These are phyloP conservation scores for Tenebrio molitor DNA, from an alignment of 1,140 invertebrate species.

Conservation along the genomic window DNA sequence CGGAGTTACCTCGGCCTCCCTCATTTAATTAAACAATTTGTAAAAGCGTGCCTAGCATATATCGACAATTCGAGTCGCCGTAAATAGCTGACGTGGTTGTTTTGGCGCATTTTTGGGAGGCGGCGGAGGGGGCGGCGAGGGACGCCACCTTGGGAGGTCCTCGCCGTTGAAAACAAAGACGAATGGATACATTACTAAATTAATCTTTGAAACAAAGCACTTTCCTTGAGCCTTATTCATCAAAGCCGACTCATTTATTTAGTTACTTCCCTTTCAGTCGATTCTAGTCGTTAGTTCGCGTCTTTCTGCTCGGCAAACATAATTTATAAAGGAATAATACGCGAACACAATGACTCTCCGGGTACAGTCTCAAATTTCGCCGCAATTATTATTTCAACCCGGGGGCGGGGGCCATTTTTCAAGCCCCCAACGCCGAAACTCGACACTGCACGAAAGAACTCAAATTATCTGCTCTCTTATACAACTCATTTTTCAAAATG, in stretches of 20 bases:
- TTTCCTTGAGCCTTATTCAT: slow-evolving; percentile 60
- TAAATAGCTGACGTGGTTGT: slow-evolving; percentile 21
- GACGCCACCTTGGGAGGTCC: slow-evolving; percentile 49
- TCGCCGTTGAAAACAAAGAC: slow-evolving; percentile 55
- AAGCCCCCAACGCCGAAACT: not conserved
- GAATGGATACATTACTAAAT: slow-evolving; percentile 63
- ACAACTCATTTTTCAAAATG: no score
- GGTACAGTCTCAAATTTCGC: slow-evolving; percentile 25
- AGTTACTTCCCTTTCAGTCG: slow-evolving; percentile 56
- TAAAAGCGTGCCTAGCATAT: slow-evolving; percentile 63
- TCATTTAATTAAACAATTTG: slow-evolving; percentile 65
- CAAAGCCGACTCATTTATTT: slow-evolving; percentile 62
- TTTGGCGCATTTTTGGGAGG: slow-evolving; percentile 2
- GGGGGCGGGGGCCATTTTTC: not conserved
- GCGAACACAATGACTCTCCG: slow-evolving; percentile 26
- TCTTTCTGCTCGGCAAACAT: slow-evolving; percentile 54
- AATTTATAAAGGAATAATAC: slow-evolving; percentile 57
- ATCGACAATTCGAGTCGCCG: slow-evolving; percentile 57
- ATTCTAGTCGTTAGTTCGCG: slow-evolving; percentile 57
- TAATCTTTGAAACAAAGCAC: slow-evolving; percentile 62
- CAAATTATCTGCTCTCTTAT: no score
- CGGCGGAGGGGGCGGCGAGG: not conserved
- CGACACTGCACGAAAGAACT: no score
- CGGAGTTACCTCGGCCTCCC: slow-evolving; percentile 52
- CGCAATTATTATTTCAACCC: slow-evolving; percentile 11